Evolutionary conservation across 2,888 invertebrate species (phyloP), one percentile per base, ranked within the genome.

Genomic region (Coelinius sp.): DNA sequence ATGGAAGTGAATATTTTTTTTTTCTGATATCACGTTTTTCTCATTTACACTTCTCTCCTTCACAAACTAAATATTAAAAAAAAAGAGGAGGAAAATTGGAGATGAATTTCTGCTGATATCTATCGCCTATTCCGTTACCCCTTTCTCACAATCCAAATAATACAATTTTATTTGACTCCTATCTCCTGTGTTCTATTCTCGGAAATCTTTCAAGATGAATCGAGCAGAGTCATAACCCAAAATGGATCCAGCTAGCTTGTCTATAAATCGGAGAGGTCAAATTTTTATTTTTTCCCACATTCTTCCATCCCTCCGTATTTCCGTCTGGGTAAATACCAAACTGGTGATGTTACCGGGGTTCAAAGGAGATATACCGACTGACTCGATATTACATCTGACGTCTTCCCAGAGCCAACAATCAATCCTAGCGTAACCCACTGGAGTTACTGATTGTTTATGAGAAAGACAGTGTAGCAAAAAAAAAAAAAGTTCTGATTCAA

Each of bases 241-340:
- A 49, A 49, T 44, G 17, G 8, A 44, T 49, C 17, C 20, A 49
- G 6, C 17, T 49, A 20, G 46, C 44, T n/a, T 6, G 14, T 49
- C 67, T 73, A 77, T 73, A 75, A 77, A 77, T 76, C 73, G 71
- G 69, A 65, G 71, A 74, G 74, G 71, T 74, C 73, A 68, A 75
- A 73, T 74, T 74, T 68, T 72, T 67, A n/a, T 71, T 62, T 63
- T 73, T 74, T 73, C 25, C 35, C 35, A 20, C n/a, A 10, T 25
- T 41, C 38, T 31, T 71, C 67, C 25, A 70, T 70, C 49, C 69
- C 67, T 72, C 70, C 72, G 69, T 75, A 71, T 59, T 76, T 74
- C 73, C 73, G 81, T 82, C 82, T 82, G 79, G 78, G 83, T 81
- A 83, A 83, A 83, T 82, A 83, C 79, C 78, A 75, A 76, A 76